These are phyloP conservation scores for silkworm (Bombyx mori) DNA, from an alignment of 1,140 invertebrate species.

Conservation along the genomic window ASM3026992v2 NC_085121.1:4343001-4343500, in stretches of 20 bases:
- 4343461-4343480: too few species aligned
- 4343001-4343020: conserved; percentile 11
- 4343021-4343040: too few species aligned
- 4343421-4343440: conserved; percentile 18
- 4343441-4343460: too few species aligned
- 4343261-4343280: conserved; percentile 38
- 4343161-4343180: conserved; percentile 32
- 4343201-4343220: conserved; percentile 16
- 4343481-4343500: too few species aligned
- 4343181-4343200: conserved; percentile 35
- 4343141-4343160: conserved; percentile 33
- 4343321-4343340: conserved; percentile 27
- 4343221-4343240: neutral
- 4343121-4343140: conserved; percentile 32
- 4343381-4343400: conserved; percentile 63
- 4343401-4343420: conserved; percentile 26
- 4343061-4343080: too few species aligned
- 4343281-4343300: too few species aligned
- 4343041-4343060: too few species aligned
- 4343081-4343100: too few species aligned
- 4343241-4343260: conserved; percentile 24
- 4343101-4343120: neutral
- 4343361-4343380: conserved; percentile 45
- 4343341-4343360: conserved; percentile 39
- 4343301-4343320: too few species aligned